These are phyloP conservation scores for Doris montereyensis DNA, from an alignment of 2,888 invertebrate species.

Conservation along the genomic window DNA sequence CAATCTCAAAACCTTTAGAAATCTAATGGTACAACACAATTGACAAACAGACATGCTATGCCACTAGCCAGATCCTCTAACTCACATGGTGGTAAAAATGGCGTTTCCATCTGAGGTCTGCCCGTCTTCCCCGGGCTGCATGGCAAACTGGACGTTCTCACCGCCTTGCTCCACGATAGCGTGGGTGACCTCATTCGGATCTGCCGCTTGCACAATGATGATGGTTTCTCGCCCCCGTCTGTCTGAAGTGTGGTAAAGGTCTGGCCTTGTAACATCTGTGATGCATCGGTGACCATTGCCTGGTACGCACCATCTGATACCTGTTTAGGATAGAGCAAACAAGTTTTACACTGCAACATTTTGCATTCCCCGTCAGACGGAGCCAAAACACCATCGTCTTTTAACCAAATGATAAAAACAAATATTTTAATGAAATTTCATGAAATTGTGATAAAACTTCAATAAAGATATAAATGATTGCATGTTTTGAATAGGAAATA, in stretches of 20 bases:
- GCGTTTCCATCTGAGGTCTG: slow-evolving; percentile 42
- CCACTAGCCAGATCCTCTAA: no score
- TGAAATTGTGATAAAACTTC: no score
- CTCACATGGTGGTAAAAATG: slow-evolving; percentile 46
- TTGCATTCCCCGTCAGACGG: no score
- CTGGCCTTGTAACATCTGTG: slow-evolving; percentile 59
- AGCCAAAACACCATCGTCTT: no score
- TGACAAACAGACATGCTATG: no score
- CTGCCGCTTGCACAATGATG: slow-evolving; percentile 67
- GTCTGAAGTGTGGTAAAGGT: slow-evolving; percentile 63
- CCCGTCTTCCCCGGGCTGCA: slow-evolving; percentile 51
- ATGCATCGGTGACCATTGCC: slow-evolving; percentile 57
- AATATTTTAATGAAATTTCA: no score
- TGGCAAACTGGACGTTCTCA: slow-evolving; percentile 60
- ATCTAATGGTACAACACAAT: no score
- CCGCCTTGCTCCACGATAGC: slow-evolving; percentile 65
- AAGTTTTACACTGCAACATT: no score
- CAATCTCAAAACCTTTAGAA: no score
- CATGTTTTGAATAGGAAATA: no score
- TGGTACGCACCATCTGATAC: slow-evolving; percentile 51
- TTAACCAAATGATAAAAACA: no score
- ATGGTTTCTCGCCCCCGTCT: slow-evolving; percentile 67
- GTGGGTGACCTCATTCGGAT: slow-evolving; percentile 64
- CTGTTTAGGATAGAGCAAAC: slow-evolving; percentile 1
- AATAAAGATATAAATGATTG: no score